Evolutionary conservation across 2,113 vertebrate genomes (phyloP), one percentile per base, ranked within the genome.

Genomic region (Microtus richardsoni): DNA sequence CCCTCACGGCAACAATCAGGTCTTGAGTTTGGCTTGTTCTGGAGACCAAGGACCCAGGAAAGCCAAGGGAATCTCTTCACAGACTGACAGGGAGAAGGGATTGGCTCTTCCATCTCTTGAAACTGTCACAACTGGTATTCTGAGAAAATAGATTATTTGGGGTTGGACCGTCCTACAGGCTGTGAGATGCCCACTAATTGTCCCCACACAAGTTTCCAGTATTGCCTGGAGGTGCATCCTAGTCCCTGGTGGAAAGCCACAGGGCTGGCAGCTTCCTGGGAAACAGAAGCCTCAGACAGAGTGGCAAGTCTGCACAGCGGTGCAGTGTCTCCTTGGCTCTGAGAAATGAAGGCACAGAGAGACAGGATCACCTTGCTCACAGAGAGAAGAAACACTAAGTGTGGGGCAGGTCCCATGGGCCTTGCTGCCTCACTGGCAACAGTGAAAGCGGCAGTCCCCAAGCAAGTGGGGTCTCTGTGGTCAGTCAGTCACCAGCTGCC

Each of bases 291-390:
- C 44, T n/a, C 91, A 64, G 62, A 93, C 62, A 60, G 79, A 85
- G 41, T 47, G 82, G 84, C 54, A 26, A 13, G 26, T 52, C 68
- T 14, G 2, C 66, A 91, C 24, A 64, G 28, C 8, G 33, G 52
- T 64, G 33, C 75, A 75, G 66, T 0, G 71, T 82, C 54, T 84
- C 77, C 44, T 11, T 5, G 60, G 91, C 41, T 73, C 4, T 82
- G 95, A 89, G 93, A 97, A 96, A 88, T 64, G 0, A 47, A 97
- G 87, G 73, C 82, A 88, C 7, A 0, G 62, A 94, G 75, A 97
- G 79, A 92, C 68, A 44, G 64, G 91, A 17, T 36, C 14, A 73
- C 64, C 14, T 44, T 39, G 79, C 78, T 58, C 58, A 30, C 14
- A 5, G 49, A 62, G 4, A 28, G 6, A 54, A 28, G 10, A 60